Conservation (phyloP, 1,140 invertebrate species). For the Drosophila bocki region DNA sequence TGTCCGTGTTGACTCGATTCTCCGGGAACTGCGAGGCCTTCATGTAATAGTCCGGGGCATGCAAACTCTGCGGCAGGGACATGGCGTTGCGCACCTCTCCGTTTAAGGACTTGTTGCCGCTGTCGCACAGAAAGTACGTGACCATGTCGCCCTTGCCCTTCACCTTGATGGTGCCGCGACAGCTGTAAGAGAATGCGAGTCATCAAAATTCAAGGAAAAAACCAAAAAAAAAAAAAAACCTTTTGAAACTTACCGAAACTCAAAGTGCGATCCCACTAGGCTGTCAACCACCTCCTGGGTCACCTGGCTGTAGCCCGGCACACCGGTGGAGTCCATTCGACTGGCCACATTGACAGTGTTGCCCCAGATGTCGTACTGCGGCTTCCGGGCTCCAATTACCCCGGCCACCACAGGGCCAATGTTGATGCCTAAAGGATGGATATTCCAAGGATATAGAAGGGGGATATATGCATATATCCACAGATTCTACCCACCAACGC, state of each 20-base stretch:
- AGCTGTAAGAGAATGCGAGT: slow-evolving; percentile 85
- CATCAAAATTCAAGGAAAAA: too few species aligned
- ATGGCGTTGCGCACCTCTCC: slow-evolving; percentile 82
- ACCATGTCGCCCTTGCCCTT: slow-evolving; percentile 98
- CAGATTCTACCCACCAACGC: slow-evolving; percentile 87
- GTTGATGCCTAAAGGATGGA: slow-evolving; percentile 89
- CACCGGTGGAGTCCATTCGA: slow-evolving; percentile 94
- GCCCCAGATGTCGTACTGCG: slow-evolving; percentile 98
- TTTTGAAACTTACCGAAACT: slow-evolving; percentile 63
- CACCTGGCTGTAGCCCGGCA: slow-evolving; percentile 94
- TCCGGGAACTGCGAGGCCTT: slow-evolving; percentile 79
- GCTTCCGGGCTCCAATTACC: slow-evolving; percentile 96
- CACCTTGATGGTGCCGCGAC: slow-evolving; percentile 94
- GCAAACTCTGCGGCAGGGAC: slow-evolving; percentile 59
- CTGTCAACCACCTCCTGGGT: slow-evolving; percentile 91
- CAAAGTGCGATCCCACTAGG: slow-evolving; percentile 83
- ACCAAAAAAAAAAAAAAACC: too few species aligned
- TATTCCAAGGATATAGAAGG: background rate
- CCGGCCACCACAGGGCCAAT: slow-evolving; percentile 97
- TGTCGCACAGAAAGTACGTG: slow-evolving; percentile 94
- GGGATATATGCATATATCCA: background rate
- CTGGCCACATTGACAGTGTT: slow-evolving; percentile 95
- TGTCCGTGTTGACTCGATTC: slow-evolving; percentile 78
- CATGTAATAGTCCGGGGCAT: slow-evolving; percentile 77
- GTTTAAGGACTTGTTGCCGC: slow-evolving; percentile 72